A percentile compares a stretch with the other conserved stretches of the same genome.
Evolutionary conservation across 2,113 vertebrate species (phyloP).

Genomic region (Thryonomys swinderianus): DNA sequence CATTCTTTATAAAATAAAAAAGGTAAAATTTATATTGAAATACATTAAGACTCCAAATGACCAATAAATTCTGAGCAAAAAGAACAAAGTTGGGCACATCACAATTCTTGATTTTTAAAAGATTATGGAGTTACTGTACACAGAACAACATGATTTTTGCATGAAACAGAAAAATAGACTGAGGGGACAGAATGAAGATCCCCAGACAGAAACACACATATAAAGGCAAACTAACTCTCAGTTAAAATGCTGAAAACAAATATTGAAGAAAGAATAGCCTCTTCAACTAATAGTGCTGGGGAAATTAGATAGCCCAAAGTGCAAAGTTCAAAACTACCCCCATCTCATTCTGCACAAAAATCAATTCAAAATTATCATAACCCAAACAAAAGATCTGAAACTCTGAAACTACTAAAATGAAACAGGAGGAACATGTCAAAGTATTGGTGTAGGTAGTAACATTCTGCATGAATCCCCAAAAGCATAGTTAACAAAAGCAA

Average conservation of each 20-base stretch:
- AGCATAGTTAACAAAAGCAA: neutral
- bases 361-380: neutral
- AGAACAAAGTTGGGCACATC: neutral
- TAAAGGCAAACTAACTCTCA: neutral
- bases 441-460: neutral
- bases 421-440: neutral
- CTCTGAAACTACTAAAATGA: neutral
- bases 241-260: neutral
- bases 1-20: neutral
- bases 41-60: neutral
- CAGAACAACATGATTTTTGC: neutral
- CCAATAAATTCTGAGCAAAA: neutral
- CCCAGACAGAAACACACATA: neutral
- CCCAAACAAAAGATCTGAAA: neutral
- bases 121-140: neutral
- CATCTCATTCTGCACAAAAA: neutral
- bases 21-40: neutral
- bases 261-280: neutral
- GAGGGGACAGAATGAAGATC: neutral
- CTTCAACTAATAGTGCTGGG: neutral
- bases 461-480: neutral
- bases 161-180: neutral
- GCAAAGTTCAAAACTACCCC: neutral
- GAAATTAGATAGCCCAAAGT: neutral
- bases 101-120: neutral